Percentiles rank a stretch among this genome's conserved stretches.
phyloP scores from a whole-genome alignment of 1,140 invertebrate genomes.

The roundworm (Caenorhabditis elegans) region WBcel235 BX284606.5:16649501-16650000 shows the following conservation, averaged over 20 bases:
- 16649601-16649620: slow-evolving; percentile 6
- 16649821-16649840: slow-evolving; percentile 19
- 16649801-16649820: not conserved
- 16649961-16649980: not conserved
- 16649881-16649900: slow-evolving; percentile 19
- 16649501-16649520: too few species aligned
- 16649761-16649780: slow-evolving; percentile 1
- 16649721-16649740: slow-evolving; percentile 13
- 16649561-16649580: too few species aligned
- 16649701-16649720: slow-evolving; percentile 27
- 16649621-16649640: not conserved
- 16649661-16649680: not conserved
- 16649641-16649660: slow-evolving; percentile 4
- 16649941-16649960: slow-evolving; percentile 15
- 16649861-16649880: slow-evolving; percentile 17
- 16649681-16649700: not conserved
- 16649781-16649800: not conserved
- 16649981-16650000: not conserved
- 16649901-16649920: slow-evolving; percentile 16
- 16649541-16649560: too few species aligned
- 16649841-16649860: not conserved
- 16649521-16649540: too few species aligned
- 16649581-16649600: too few species aligned
- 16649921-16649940: slow-evolving; percentile 33
- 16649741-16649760: not conserved